Evolutionary conservation across 2,888 invertebrate species (phyloP), one percentile per base, ranked within the genome.

Genomic region (Saturnia japonica): DNA sequence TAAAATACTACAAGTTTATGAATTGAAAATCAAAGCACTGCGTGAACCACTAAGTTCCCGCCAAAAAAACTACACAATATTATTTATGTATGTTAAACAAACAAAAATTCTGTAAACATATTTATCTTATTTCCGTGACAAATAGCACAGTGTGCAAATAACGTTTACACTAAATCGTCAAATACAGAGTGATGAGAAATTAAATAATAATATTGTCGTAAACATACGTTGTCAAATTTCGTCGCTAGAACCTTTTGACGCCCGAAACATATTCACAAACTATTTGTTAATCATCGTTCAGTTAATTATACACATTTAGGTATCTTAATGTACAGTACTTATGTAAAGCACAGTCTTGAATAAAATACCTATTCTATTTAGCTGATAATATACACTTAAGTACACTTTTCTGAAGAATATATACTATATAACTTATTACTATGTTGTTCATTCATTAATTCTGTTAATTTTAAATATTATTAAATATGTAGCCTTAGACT

Each of bases 181-280:
- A 54, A 54, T 22, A 54, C n/a, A 54, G 16, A 54, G 8, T 54
- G 9, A 22, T 22, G 9, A 54, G 22, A 22, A 54, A n/a, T 11
- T 16, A 62, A 69, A 28, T 28, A 40, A 51, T 51, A 16, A 69
- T 47, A 14, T 34, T 43, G 19, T 40, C 8, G 51, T 47, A 51
- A 64, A 64, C 62, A 45, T 51, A 34, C 16, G 19, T 51, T 66
- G 43, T 66, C n/a, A 69, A 47, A 25, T 40, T 51, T 69, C 64
- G 40, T 64, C 62, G 64, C 43, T 69, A 64, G 40, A n/a, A 16
- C 66, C 19, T 47, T 47, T 64, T n/a, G 22, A 57, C n/a, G 9
- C 22, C 11, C 47, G 22, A 54, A 54, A 54, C 34, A 22, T 34
- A n/a, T 62, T 72, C 67, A 69, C 72, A 47, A 74, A 77, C 74